Conservation (phyloP, 2,797 vertebrate genomes). For the Xenopus petersii region DNA sequence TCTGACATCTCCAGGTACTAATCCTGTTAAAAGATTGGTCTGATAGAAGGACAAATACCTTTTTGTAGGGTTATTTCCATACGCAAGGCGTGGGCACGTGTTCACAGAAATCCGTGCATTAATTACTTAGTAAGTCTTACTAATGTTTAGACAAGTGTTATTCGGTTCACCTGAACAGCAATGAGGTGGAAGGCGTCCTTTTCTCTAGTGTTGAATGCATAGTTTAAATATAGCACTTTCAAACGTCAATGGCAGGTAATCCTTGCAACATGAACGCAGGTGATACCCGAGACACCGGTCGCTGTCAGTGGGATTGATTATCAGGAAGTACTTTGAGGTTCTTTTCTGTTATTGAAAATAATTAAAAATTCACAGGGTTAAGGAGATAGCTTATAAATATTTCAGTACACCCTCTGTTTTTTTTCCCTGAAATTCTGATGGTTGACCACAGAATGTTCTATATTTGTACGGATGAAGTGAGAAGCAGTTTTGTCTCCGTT, state of each 20-base stretch:
- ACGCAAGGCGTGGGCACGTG: no score
- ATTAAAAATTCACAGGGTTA: conserved; percentile 66
- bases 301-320: conserved; percentile 23
- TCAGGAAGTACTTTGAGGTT: conserved; percentile 21
- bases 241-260: conserved; percentile 1
- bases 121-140: no score
- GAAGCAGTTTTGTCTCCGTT: no score
- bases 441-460: neutral
- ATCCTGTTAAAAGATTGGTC: no score
- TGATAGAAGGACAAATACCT: no score
- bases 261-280: conserved; percentile 22
- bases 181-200: neutral
- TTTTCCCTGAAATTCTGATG: neutral
- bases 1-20: no score
- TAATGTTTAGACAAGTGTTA: no score
- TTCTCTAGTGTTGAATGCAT: neutral
- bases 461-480: neutral
- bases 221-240: conserved; percentile 11
- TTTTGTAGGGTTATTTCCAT: no score
- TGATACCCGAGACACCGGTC: conserved; percentile 15
- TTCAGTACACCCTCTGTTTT: conserved; percentile 42
- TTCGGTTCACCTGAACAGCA: no score
- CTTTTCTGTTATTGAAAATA: conserved; percentile 53
- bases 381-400: conserved; percentile 60
- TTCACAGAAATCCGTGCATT: no score